A percentile compares a stretch with the other conserved stretches of the same genome.
Evolutionary conservation across 2,888 invertebrate species (phyloP).

Genomic region (Nycteola revayana): DNA sequence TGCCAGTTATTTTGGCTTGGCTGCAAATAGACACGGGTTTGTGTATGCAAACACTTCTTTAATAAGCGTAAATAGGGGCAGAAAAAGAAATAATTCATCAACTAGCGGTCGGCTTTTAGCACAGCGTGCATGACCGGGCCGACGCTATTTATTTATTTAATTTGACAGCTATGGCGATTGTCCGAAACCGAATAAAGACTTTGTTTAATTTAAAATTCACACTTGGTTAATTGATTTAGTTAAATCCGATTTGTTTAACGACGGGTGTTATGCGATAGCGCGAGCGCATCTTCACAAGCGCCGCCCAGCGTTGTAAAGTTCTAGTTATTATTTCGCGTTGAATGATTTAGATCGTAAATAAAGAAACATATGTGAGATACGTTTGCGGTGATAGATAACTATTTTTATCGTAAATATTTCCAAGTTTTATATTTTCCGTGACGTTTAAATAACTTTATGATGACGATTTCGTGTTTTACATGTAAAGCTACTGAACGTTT

Average conservation of each 20-base stretch:
- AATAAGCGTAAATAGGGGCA: constrained; percentile 52
- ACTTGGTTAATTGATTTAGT: too few species aligned
- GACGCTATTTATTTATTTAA: constrained; percentile 33
- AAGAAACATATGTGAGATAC: constrained; percentile 34
- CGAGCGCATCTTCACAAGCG: constrained; percentile 35
- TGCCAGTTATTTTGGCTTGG: constrained; percentile 62
- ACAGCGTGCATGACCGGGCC: constrained; percentile 39
- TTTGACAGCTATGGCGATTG: constrained; percentile 29
- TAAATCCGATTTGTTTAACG: constrained; percentile 10
- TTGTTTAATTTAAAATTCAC: too few species aligned
- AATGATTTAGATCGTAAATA: constrained; percentile 34
- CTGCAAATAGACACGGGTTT: constrained; percentile 60
- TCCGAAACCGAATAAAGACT: background rate
- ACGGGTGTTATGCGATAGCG: constrained; percentile 17
- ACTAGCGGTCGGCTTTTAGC: constrained; percentile 44
- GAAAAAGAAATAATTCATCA: constrained; percentile 56
- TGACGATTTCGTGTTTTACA: constrained; percentile 25
- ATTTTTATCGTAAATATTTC: constrained; percentile 40
- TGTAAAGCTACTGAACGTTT: constrained; percentile 13
- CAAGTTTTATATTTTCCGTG: constrained; percentile 24
- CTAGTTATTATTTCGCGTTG: constrained; percentile 33
- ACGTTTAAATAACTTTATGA: constrained; percentile 29
- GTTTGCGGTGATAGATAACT: constrained; percentile 37
- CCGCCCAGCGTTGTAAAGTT: constrained; percentile 31
- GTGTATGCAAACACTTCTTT: constrained; percentile 55